Base-by-base conservation (phyloP, 2,888 invertebrate species). In the Mesorhabditis sp. region DNA sequence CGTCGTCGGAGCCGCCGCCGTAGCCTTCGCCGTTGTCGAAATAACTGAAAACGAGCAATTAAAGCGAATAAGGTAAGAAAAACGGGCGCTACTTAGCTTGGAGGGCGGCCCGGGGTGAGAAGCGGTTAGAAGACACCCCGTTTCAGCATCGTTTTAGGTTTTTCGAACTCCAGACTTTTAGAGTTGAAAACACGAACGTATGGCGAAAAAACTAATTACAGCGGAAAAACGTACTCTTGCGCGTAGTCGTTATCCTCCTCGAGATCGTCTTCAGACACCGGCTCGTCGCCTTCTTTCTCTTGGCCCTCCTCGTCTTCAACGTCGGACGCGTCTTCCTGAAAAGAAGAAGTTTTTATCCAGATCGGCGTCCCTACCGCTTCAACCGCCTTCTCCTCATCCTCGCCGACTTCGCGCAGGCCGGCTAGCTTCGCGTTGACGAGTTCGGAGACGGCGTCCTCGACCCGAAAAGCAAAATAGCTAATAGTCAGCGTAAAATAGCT, bases 1-100 rank as follows among this genome's bases (percentile, higher is more conserved):
- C 80, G 45, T 83, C 83, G 66, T 82, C 82, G 62, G 78, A 74
- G 45, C 80, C 82, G 13, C 75, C 84, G 13, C 75, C 76, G 67
- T 74, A 77, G 44, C 75, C 80, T 66, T 85, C 85, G 66, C 85
- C 85, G 68, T 83, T 84, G 74, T 85, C 85, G 65, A 85, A 85
- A 74, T 85, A 85, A 58, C 70, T 77, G 43, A 77, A 75, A 61
- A 83, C 77, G 58, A 2, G 58, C 1, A 10, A 50, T 13, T 50
- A 50, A 50, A 50, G n/a, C 1, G 58, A 13, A 41, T n/a, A 43
- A 41, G 10, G 7, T 2, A 43, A 7, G 7, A 15, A n/a, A 66
- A n/a, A 28, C 6, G 7, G 13, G 15, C 13, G 41, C 66, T n/a
- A 10, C 2, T 43, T 44, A 13, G 41, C 42, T 28, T 28, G 28